Conservation (phyloP, 2,797 vertebrate species). For the Karalla daura region DNA sequence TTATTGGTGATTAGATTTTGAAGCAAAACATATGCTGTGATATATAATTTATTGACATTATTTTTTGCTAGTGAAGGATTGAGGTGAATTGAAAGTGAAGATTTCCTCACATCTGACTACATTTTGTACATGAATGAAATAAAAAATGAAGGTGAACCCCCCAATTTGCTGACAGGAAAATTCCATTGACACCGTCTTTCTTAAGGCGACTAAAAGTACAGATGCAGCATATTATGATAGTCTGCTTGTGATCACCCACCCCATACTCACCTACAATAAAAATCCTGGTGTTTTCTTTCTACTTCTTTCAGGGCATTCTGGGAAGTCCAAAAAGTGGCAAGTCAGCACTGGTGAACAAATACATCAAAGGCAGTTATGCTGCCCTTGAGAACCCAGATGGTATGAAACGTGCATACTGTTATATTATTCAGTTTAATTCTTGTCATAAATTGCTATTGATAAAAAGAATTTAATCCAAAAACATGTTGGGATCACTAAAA, state of each 20-base stretch:
- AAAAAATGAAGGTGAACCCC: too few species aligned
- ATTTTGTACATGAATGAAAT: too few species aligned
- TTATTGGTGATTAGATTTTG: too few species aligned
- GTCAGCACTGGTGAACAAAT: constrained; percentile 93
- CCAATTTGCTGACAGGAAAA: not conserved
- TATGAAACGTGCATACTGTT: constrained; percentile 60
- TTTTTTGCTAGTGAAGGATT: too few species aligned
- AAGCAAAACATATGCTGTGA: too few species aligned
- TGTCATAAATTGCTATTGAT: not conserved
- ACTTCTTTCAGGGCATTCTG: constrained; percentile 87
- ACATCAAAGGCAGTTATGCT: constrained; percentile 93
- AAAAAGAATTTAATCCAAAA: not conserved
- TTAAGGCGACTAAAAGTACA: constrained; percentile 19
- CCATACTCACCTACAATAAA: not conserved
- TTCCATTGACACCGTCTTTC: too few species aligned
- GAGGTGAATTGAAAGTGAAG: too few species aligned
- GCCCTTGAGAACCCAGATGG: constrained; percentile 91
- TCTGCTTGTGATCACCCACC: not conserved
- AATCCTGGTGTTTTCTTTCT: constrained; percentile 21
- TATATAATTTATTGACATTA: too few species aligned
- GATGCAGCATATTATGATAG: not conserved
- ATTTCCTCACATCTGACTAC: too few species aligned
- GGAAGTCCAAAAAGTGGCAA: constrained; percentile 92
- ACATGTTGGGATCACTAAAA: not conserved
- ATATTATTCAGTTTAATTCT: not conserved